Percentiles rank a stretch among this genome's conserved stretches.
Conservation (phyloP, 2,888 invertebrate species). For the Pardosa pseudoannulata region DNA sequence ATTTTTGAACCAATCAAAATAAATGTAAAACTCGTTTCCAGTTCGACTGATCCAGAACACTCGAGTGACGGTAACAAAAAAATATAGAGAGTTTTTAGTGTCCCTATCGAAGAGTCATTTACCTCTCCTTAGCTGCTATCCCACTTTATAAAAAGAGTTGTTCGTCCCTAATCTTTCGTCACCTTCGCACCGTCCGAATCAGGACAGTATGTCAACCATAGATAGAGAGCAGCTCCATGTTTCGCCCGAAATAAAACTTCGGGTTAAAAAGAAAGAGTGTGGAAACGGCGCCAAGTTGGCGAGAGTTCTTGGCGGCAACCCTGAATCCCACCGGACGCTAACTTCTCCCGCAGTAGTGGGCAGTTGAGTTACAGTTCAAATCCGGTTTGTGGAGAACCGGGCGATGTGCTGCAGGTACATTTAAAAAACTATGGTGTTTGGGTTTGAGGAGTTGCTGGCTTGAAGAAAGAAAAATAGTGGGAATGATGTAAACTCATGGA, state of each 20-base stretch:
- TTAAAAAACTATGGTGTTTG: background rate
- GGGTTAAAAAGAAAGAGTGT: no score
- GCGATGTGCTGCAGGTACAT: background rate
- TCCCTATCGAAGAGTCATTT: no score
- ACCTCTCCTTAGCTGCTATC: no score
- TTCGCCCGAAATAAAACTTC: background rate
- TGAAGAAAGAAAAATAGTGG: background rate
- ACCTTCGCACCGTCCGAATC: background rate
- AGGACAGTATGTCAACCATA: background rate
- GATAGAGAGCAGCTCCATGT: no score
- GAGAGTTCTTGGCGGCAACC: constrained; percentile 7
- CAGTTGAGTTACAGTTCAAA: constrained; percentile 36
- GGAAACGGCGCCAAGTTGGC: background rate
- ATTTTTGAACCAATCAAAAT: no score
- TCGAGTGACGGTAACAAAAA: no score
- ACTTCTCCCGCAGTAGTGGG: background rate
- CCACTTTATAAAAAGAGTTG: no score
- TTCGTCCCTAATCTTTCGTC: no score
- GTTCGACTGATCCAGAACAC: no score
- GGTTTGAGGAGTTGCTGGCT: background rate
- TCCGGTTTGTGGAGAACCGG: constrained; percentile 48
- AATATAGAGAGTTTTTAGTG: no score
- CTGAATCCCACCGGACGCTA: constrained; percentile 28
- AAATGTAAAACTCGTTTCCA: no score
- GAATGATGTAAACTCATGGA: constrained; percentile 32